phyloP scores from a whole-genome alignment of 92 coral and sea anemone species.

The Parazoanthus swiftii region DNA sequence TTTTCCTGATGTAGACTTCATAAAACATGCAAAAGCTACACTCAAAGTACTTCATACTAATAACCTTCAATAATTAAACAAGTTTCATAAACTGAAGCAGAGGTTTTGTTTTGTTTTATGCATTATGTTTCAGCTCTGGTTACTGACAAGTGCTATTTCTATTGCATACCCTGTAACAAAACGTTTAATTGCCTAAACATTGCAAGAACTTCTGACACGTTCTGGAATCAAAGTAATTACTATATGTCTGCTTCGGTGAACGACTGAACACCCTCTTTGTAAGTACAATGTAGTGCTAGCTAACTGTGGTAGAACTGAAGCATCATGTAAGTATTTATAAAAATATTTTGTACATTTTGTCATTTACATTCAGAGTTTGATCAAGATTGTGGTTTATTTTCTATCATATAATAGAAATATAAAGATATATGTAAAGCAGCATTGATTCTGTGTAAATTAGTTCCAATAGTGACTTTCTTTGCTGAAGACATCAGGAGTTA shows the following conservation, averaged over 20 bases:
- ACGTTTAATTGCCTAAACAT: neutral
- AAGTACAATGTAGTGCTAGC: neutral
- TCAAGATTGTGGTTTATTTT: neutral
- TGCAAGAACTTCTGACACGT: neutral
- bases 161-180: neutral
- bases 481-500: neutral
- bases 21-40: slow-evolving; percentile 37
- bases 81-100: slow-evolving; percentile 17
- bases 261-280: neutral
- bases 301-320: too few relatives aligned
- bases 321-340: too few relatives aligned
- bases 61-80: slow-evolving; percentile 39
- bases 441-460: neutral
- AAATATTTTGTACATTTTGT: too few relatives aligned
- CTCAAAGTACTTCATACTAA: slow-evolving; percentile 7
- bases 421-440: neutral
- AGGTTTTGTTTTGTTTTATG: slow-evolving; percentile 28
- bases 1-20: slow-evolving; percentile 15
- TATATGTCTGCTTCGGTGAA: neutral
- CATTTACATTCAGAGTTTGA: neutral
- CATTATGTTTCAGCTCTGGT: slow-evolving; percentile 5
- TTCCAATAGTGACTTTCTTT: neutral
- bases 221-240: neutral
- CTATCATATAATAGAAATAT: neutral
- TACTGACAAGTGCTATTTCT: slow-evolving; percentile 1